Base-by-base conservation (phyloP, 2,113 vertebrate species). In the Phyllostomus discolor region DNA sequence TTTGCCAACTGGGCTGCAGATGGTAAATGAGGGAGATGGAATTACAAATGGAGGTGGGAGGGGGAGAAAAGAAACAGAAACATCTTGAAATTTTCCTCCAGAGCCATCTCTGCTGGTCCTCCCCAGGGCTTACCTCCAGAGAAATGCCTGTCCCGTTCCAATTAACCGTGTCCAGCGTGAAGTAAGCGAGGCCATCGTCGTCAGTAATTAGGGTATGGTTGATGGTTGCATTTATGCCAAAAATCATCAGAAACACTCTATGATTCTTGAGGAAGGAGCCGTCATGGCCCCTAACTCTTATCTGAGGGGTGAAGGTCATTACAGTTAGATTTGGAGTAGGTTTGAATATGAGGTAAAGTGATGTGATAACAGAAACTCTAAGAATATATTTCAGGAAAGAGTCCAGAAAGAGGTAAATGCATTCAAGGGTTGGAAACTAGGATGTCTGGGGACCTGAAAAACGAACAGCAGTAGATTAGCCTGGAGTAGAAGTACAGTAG, bases 121-220 rank as follows among this genome's bases (percentile, higher is more conserved):
- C 50, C 26, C 6, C 12, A 14, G 43, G 14, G 35, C 64, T 90
- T 38, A 97, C 94, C 94, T 95, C 67, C 92, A 97, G 50, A 82
- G 90, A 96, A 95, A 95, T 4, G 4, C 10, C 54, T 57, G 69
- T 38, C 20, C 83, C 75, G 5, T 93, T 95, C 96, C 95, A 97
- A 8, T 1, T 2, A 8, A 4, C 64, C 1, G 92, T 96, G 22
- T 95, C 90, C 73, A 96, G 67, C 14, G 59, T n/a, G 62, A 97
- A 96, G 62, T 33, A 5, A 94, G 92, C 83, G 0, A 97, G 78
- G 14, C 94, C 90, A 1, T 82, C 6, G 0, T 11, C 26, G 78
- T 97, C 95, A 10, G 95, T 95, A 24, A 20, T 33, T 2, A 95
- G 87, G 41, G 54, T 96, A 64, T 95, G 41, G 26, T 43, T 73